Conservation (phyloP, 2,113 vertebrate genomes). For the Isichthys henryi region DNA sequence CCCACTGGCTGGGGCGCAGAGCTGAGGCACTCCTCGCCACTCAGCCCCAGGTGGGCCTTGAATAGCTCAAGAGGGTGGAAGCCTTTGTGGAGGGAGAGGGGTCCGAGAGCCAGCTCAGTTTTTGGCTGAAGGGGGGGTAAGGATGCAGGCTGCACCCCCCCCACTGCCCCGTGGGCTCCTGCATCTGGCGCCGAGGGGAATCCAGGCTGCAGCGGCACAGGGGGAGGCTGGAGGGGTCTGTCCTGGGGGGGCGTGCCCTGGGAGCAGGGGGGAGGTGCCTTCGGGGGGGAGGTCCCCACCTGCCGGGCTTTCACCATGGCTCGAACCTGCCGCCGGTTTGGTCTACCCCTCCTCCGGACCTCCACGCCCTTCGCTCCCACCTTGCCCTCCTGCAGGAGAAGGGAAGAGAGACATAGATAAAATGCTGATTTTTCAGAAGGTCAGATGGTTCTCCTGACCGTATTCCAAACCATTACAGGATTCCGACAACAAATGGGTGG, state of each 20-base stretch:
- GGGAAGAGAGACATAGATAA: neutral
- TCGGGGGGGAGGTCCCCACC: neutral
- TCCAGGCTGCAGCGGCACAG: neutral
- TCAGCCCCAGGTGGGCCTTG: conserved; percentile 49
- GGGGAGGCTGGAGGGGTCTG: neutral
- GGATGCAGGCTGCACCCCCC: neutral
- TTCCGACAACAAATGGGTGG: neutral
- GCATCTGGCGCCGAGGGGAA: neutral
- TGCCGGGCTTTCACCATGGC: conserved; percentile 34
- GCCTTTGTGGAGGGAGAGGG: conserved; percentile 60
- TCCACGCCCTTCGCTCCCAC: conserved; percentile 24
- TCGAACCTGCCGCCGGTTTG: conserved; percentile 44
- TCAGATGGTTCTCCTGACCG: neutral
- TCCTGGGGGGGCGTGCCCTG: neutral
- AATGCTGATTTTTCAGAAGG: neutral
- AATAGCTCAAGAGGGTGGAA: conserved; percentile 62
- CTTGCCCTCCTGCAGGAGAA: conserved; percentile 26
- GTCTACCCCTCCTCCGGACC: conserved; percentile 56
- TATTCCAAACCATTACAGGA: neutral
- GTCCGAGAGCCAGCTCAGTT: conserved; percentile 36
- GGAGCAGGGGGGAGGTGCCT: neutral
- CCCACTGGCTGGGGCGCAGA: conserved; percentile 40
- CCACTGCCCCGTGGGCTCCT: no score
- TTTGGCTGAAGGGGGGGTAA: conserved; percentile 28
- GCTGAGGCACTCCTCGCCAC: conserved; percentile 32